Conservation (phyloP, 2,113 vertebrate species). For the Brachypodius melanocephalos region DNA sequence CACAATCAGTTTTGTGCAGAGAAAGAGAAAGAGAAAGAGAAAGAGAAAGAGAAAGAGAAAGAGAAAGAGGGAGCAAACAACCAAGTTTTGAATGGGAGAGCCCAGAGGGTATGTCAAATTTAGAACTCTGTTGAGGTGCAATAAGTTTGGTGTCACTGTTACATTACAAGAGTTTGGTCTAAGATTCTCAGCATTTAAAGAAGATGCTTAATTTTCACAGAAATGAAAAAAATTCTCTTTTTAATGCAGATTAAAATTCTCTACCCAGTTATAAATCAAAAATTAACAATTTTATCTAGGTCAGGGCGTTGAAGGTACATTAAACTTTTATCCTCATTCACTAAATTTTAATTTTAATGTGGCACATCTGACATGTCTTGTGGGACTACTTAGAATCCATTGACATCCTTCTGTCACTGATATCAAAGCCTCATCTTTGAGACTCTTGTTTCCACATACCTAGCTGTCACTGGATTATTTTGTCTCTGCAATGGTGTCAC, state of each 20-base stretch:
- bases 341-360: constrained; percentile 52
- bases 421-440: constrained; percentile 44
- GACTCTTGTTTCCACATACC: neutral
- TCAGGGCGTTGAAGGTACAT: constrained; percentile 42
- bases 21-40: neutral
- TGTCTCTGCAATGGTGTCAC: neutral
- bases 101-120: neutral
- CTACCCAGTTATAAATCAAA: constrained; percentile 38
- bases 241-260: constrained; percentile 32
- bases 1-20: neutral
- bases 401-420: constrained; percentile 50
- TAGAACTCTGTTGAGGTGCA: neutral
- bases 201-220: neutral
- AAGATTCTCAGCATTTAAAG: neutral
- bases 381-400: constrained; percentile 21
- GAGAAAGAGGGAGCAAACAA: neutral
- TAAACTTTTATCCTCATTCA: constrained; percentile 47
- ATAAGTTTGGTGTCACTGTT: neutral
- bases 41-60: neutral
- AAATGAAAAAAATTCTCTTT: neutral
- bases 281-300: constrained; percentile 65
- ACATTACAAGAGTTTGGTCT: neutral
- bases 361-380: constrained; percentile 42
- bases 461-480: neutral
- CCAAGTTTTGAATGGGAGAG: neutral